These are phyloP conservation scores for Nematolebias whitei DNA, from an alignment of 2,113 vertebrate species.

Conservation along the genomic window DNA sequence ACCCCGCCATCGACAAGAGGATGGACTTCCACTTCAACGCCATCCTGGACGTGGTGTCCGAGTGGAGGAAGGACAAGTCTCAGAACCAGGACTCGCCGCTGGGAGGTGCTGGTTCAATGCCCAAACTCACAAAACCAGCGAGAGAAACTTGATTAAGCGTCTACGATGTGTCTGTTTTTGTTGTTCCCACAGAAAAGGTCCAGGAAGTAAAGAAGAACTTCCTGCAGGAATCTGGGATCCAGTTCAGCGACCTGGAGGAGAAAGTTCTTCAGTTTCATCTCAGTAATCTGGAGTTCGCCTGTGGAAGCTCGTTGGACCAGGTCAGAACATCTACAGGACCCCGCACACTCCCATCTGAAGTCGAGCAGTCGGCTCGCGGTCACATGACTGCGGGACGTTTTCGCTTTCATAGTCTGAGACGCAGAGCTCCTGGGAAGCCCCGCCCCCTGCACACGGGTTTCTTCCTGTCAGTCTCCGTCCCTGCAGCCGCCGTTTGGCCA, in stretches of 20 bases:
- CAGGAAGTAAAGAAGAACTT: constrained; percentile 95
- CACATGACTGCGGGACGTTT: no score
- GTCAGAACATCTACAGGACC: constrained; percentile 71
- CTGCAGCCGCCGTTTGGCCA: no score
- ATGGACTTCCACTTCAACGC: constrained; percentile 99
- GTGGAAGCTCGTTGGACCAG: constrained; percentile 91
- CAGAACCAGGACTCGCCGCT: constrained; percentile 92
- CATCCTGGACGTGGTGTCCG: constrained; percentile 96
- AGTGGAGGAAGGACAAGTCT: constrained; percentile 97
- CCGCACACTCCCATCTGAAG: no score
- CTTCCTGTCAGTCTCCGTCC: no score
- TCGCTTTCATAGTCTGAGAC: no score
- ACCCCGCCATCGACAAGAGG: constrained; percentile 94
- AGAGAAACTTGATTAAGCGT: no score
- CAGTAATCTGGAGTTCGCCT: constrained; percentile 95
- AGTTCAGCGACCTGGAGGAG: constrained; percentile 93
- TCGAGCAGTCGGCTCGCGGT: no score
- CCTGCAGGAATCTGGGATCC: constrained; percentile 93
- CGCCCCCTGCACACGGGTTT: no score
- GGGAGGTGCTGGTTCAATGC: constrained; percentile 80
- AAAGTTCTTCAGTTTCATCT: constrained; percentile 97
- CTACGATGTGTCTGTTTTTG: no score
- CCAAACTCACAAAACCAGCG: no score
- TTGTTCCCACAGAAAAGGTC: constrained; percentile 87
- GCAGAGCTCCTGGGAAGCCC: no score